A percentile compares a stretch with the other conserved stretches of the same genome.
These are phyloP conservation scores for Castor canadensis DNA, from an alignment of 2,113 vertebrate genomes.

Conservation along the genomic window DNA sequence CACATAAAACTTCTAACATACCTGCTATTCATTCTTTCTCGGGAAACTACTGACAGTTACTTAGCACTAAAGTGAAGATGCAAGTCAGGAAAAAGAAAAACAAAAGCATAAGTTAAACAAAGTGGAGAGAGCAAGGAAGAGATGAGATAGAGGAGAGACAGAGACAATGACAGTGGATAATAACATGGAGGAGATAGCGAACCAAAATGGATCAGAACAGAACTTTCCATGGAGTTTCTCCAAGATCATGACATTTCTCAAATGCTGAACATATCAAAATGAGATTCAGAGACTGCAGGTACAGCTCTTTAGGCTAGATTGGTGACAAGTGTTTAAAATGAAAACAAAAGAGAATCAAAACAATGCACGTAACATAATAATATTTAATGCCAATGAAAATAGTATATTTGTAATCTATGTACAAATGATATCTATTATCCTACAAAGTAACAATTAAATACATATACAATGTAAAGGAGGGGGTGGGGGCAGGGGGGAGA, in stretches of 20 bases:
- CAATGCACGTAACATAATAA: neutral
- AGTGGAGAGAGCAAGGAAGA: neutral
- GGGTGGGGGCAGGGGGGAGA: no score
- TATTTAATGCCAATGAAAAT: neutral
- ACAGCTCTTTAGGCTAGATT: neutral
- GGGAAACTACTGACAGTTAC: neutral
- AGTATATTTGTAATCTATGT: neutral
- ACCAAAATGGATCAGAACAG: neutral
- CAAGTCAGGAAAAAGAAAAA: neutral
- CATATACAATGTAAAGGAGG: neutral
- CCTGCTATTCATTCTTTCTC: neutral
- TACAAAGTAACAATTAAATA: neutral
- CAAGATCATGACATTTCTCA: neutral
- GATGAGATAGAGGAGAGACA: neutral
- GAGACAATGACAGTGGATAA: fast-evolving
- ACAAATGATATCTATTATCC: no score
- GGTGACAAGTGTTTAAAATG: neutral
- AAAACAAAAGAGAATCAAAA: neutral
- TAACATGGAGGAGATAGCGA: neutral
- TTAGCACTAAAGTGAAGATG: no score
- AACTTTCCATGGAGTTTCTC: neutral
- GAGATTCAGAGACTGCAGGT: neutral
- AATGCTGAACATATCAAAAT: neutral
- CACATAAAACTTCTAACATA: neutral
- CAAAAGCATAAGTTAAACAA: neutral